Conservation (phyloP, 2,888 invertebrate species). For the Himalopsyche anomala region DNA sequence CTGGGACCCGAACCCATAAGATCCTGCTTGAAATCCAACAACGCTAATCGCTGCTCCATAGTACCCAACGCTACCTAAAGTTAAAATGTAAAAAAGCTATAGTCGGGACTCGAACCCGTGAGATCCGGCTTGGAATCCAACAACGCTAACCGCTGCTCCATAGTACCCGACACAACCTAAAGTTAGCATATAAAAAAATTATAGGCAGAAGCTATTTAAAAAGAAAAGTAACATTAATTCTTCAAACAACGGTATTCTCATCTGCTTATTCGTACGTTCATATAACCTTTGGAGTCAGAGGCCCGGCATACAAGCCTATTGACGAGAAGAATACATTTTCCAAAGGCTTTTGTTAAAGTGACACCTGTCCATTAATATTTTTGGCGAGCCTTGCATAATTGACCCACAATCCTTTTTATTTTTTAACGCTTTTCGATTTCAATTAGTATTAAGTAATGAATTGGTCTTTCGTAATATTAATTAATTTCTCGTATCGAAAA, state of each 20-base stretch:
- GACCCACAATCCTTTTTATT: slow-evolving; percentile 26
- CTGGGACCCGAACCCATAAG: too few relatives aligned
- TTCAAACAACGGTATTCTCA: not conserved
- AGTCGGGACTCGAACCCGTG: too few relatives aligned
- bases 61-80: too few relatives aligned
- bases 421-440: slow-evolving; percentile 1
- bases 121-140: too few relatives aligned
- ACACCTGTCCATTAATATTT: slow-evolving; percentile 45
- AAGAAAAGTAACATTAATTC: not conserved
- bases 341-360: slow-evolving; percentile 35
- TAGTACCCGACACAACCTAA: too few relatives aligned
- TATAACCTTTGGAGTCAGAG: slow-evolving; percentile 39
- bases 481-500: not conserved
- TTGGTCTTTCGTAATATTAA: not conserved
- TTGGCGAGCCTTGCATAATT: slow-evolving; percentile 18
- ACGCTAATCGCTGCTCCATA: too few relatives aligned
- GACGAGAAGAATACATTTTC: not conserved
- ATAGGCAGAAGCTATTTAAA: too few relatives aligned
- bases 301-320: slow-evolving; percentile 7
- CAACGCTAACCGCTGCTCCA: too few relatives aligned
- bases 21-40: too few relatives aligned
- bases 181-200: too few relatives aligned
- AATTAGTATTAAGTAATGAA: slow-evolving; percentile 5
- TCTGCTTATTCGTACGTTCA: not conserved
- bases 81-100: too few relatives aligned